Evolutionary conservation across 2,797 vertebrate genomes (phyloP), one percentile per base, ranked within the genome.

Genomic region (Artibeus lituratus): DNA sequence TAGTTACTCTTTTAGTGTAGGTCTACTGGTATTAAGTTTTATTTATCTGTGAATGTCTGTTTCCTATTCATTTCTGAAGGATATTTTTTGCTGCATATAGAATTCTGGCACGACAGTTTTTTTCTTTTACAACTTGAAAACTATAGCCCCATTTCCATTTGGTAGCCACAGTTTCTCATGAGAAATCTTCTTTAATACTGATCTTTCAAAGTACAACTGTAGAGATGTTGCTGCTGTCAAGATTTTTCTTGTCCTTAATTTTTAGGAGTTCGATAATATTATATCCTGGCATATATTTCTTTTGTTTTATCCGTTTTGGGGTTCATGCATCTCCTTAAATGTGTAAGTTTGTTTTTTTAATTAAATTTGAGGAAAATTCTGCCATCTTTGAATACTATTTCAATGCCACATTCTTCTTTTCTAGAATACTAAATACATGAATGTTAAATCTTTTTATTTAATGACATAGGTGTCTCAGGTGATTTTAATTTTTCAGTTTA

Each of bases 61-160:
- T 89, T 94, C n/a, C 29, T 70, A 7, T 55, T 93, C 21, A 88
- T 73, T 91, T 81, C 51, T 90, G 29, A 95, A 93, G 69, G n/a
- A 53, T 89, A 21, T 49, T 76, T 88, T 88, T 94, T 88, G 22
- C 67, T 93, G 35, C 14, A n/a, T 88, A 44, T 72, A 62, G 32
- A 84, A 81, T 62, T 81, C 14, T 21, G 0, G 7, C 10, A 53
- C 87, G 29, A 72, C 8, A 67, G 6, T 77, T 90, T 22, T 39
- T 95, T 92, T 67, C 15, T 88, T 90, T 94, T 39, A 96, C 70
- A 44, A 62, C 69, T 85, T 89, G 51, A 49, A 93, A 91, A 89
- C 53, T 69, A 87, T 67, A 62, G 12, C n/a, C 16, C 12, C 10
- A 26, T 72, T 90, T 57, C 21, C 26, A 19, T 69, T 19, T 93